Base-by-base conservation (phyloP, 2,888 invertebrate genomes). In the Phaonia tiefii region DNA sequence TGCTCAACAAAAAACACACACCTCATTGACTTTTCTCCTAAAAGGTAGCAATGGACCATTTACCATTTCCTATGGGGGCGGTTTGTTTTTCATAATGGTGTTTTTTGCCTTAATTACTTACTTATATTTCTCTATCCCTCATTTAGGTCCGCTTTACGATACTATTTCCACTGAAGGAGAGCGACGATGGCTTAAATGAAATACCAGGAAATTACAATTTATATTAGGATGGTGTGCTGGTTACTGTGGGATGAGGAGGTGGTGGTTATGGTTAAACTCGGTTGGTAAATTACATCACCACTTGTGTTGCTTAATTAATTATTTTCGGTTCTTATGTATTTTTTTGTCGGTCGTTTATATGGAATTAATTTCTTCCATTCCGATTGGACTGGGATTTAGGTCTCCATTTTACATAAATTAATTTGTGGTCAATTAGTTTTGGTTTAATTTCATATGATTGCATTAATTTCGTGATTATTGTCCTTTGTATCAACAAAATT, bases 101-200 rank as follows among this genome's bases (percentile, higher is more conserved):
- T 81, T 81, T 81, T 78, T 81, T 81, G 81, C 78, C 56, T 75
- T 81, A 58, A 77, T 71, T 54, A 25, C 54, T 25, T 13, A n/a
- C n/a, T n/a, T n/a, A n/a, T n/a, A n/a, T 13, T 13, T 20, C 13
- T n/a, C 7, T 13, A 3, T 49, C 49, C 15, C 46, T 46, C 46
- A n/a, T 8, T 46, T 17, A 5, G 46, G 2, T 15, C n/a, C n/a
- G 31, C 11, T 44, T 44, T 51, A 8, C 4, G 22, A 1, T 20
- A 7, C 7, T 20, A 17, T 15, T 13, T 4, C 20, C 17, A 20
- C 11, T n/a, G 2, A 4, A 20, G 51, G 1, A 51, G 20, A 51
- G 5, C 2, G 51, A 54, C 15, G 20, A 49, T 54, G 54, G 25
- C 22, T 54, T 54, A 54, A 25, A 54, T 25, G 10, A 13, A 7